Percentiles rank a stretch among this genome's conserved stretches.
Evolutionary conservation across 2,888 invertebrate genomes (phyloP).

Genomic region (Rhodophaea formosa): DNA sequence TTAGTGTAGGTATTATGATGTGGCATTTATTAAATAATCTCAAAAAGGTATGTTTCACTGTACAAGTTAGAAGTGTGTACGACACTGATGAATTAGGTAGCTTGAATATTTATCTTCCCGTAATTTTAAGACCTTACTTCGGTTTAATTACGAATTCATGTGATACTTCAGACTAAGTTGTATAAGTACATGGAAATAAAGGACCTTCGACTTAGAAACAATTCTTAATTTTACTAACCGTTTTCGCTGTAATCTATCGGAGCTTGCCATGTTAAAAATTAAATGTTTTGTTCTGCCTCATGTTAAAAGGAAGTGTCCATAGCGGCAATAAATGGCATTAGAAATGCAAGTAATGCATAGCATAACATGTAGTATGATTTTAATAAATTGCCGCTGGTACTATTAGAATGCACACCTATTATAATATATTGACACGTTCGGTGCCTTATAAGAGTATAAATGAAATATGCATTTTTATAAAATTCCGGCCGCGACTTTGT

Average conservation of each 20-base stretch:
- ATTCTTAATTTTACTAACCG: neutral
- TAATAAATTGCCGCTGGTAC: no score
- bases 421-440: no score
- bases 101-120: constrained; percentile 58
- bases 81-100: constrained; percentile 48
- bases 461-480: no score
- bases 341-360: no score
- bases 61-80: constrained; percentile 51
- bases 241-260: neutral
- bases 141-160: constrained; percentile 64
- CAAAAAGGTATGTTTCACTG: constrained; percentile 45
- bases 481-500: no score
- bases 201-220: constrained; percentile 50
- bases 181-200: constrained; percentile 69
- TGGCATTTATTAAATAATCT: constrained; percentile 61
- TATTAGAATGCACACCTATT: no score
- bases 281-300: no score
- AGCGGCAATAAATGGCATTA: no score
- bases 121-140: constrained; percentile 45
- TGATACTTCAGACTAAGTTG: constrained; percentile 72
- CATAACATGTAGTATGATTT: no score
- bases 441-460: no score
- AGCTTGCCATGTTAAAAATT: no score
- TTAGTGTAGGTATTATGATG: constrained; percentile 38
- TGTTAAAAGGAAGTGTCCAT: no score